Conservation (phyloP, 1,140 invertebrate genomes). For the Steinernema khuongi region DNA sequence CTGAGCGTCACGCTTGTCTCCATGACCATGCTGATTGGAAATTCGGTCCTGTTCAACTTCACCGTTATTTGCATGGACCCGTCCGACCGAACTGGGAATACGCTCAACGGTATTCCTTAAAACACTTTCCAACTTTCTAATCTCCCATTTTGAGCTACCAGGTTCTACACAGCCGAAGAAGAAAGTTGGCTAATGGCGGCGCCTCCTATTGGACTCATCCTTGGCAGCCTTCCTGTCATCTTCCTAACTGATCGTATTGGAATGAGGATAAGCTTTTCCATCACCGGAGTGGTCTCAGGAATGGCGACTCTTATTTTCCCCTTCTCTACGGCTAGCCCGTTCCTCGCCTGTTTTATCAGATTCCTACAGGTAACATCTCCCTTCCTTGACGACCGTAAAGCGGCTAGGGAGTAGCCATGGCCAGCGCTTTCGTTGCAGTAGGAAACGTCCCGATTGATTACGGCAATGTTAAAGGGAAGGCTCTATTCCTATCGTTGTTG, state of each 20-base stretch:
- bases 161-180: neutral
- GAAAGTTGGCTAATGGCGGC: neutral
- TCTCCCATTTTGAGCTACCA: neutral
- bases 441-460: neutral
- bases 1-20: neutral
- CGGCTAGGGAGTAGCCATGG: neutral
- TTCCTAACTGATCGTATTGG: neutral
- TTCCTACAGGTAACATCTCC: neutral
- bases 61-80: neutral
- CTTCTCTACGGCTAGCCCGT: neutral
- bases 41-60: neutral
- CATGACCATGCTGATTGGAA: neutral
- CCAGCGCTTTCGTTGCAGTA: neutral
- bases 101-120: conserved; percentile 1
- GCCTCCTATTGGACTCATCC: neutral
- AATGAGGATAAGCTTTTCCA: neutral
- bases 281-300: neutral
- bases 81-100: neutral
- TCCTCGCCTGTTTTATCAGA: neutral
- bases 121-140: neutral
- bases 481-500: neutral
- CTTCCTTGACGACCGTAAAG: neutral
- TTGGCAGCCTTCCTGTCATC: neutral
- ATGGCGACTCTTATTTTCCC: neutral
- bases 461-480: neutral